phyloP scores from a whole-genome alignment of 2,888 invertebrate genomes.

The Drosophila multiciliata region DNA sequence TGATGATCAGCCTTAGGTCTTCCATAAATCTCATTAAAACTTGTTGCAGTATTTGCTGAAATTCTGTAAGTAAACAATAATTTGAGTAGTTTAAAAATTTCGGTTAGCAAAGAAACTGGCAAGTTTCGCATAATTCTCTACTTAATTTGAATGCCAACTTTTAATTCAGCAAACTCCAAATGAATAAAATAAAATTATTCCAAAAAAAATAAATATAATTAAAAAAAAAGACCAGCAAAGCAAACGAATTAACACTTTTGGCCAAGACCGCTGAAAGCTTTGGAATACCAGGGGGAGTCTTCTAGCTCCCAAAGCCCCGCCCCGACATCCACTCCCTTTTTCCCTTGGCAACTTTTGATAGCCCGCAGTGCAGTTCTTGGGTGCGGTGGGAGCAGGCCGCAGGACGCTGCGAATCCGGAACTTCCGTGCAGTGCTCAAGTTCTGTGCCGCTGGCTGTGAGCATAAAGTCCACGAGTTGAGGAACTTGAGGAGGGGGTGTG shows the following conservation, averaged over 20 bases:
- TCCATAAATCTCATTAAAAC: constrained; percentile 18
- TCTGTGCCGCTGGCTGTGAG: constrained; percentile 60
- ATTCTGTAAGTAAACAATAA: constrained; percentile 1
- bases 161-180: constrained; percentile 41
- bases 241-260: constrained; percentile 74
- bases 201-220: constrained; percentile 36
- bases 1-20: not conserved
- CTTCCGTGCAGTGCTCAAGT: constrained; percentile 75
- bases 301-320: constrained; percentile 3
- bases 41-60: constrained; percentile 12
- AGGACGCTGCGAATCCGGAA: constrained; percentile 61
- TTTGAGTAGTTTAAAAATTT: constrained; percentile 41
- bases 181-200: constrained; percentile 59
- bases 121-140: constrained; percentile 50
- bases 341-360: constrained; percentile 32
- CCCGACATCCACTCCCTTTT: not conserved
- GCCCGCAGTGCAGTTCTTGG: constrained; percentile 41
- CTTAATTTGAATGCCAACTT: constrained; percentile 66
- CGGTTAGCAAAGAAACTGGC: constrained; percentile 29
- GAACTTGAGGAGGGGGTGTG: not conserved
- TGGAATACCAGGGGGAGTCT: constrained; percentile 3
- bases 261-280: constrained; percentile 8
- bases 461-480: constrained; percentile 30
- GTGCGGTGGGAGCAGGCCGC: constrained; percentile 2
- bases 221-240: constrained; percentile 52